Percentiles rank a stretch among this genome's conserved stretches.
These are phyloP conservation scores for Chelon auratus DNA, from an alignment of 2,797 vertebrate species.

Conservation along the genomic window DNA sequence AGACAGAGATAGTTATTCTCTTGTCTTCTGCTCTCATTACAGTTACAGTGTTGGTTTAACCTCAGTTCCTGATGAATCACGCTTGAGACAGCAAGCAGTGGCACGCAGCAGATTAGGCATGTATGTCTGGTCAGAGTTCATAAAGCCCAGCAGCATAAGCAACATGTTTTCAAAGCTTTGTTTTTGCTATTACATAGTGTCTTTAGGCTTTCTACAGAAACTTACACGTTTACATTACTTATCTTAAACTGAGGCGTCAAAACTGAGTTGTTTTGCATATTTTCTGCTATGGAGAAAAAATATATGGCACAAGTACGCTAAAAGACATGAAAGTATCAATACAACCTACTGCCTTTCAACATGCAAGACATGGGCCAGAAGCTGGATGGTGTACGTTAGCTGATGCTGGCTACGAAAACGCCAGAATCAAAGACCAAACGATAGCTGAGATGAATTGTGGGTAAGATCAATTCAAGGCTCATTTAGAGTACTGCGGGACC, in stretches of 20 bases:
- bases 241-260: neutral
- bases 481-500: too few relatives aligned
- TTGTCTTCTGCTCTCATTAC: constrained; percentile 39
- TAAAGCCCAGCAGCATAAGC: constrained; percentile 13
- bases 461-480: too few relatives aligned
- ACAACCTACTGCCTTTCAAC: neutral
- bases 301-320: neutral
- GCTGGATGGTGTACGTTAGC: too few relatives aligned
- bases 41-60: constrained; percentile 54
- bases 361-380: too few relatives aligned
- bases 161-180: constrained; percentile 15
- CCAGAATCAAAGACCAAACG: too few relatives aligned
- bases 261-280: neutral
- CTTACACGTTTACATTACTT: neutral
- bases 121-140: constrained; percentile 32
- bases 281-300: neutral
- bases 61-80: constrained; percentile 32
- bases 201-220: neutral
- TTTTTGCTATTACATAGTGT: constrained; percentile 1
- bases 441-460: too few relatives aligned
- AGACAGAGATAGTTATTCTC: constrained; percentile 49
- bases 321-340: neutral
- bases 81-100: constrained; percentile 16
- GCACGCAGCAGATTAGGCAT: constrained; percentile 29
- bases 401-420: too few relatives aligned